Base-by-base conservation (phyloP, 2,888 invertebrate species). In the Empis livida region DNA sequence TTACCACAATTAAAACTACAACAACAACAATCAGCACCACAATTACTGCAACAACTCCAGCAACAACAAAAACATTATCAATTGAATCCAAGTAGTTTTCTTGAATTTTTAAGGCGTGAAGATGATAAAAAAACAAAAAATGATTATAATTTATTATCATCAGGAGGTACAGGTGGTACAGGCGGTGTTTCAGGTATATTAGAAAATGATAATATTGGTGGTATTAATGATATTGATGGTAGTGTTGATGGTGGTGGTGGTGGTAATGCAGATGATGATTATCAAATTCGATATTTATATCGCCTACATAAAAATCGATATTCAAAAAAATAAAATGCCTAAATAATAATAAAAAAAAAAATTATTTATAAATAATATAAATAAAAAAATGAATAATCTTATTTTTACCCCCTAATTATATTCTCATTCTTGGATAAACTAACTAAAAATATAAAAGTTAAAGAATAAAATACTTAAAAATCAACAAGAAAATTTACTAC, bases 251-350 rank as follows among this genome's bases (percentile, higher is more conserved):
- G 23, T 27, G 23, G 5, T 27, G 23, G 2, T 27, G 23, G 23
- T 8, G 23, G 23, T 27, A 53, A 50, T 30, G 51, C 57, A 49
- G 56, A 58, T 46, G 58, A 57, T 23, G 61, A 59, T 49, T 57
- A 61, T 49, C 64, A 62, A 42, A 55, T 66, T 53, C 61, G 60
- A 47, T 58, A 64, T 53, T 54, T 64, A 44, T 67, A 67, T 53
- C 63, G 64, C 52, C 57, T 64, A 56, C 63, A 61, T 51, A 65
- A 63, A 51, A 63, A 62, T 50, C 57, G 55, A 46, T 60, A 56
- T 54, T 51, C 49, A 42, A 51, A 49, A 46, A 54, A 56, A 44
- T 54, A 53, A 56, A 55, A 27, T 27, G 23, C 23, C 23, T 27
- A 27, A 27, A 27, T 8, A 27, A 27, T 8, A 27, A 27, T 8